Conservation (phyloP, 2,113 vertebrate genomes). For the Rhinolophus ferrumequinum region DNA sequence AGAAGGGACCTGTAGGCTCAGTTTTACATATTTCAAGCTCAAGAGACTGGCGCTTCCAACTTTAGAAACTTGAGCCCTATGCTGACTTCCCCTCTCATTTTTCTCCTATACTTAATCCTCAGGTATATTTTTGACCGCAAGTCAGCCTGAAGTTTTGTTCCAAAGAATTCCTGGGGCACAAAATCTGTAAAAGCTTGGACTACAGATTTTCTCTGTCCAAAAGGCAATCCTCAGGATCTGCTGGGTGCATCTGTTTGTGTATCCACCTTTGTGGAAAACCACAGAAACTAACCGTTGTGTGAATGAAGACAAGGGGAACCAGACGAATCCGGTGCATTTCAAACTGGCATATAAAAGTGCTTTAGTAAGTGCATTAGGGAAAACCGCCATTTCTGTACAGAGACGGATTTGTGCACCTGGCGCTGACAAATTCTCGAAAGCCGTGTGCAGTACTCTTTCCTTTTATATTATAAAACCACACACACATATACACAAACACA, state of each 20-base stretch:
- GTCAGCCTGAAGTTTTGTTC: slow-evolving; percentile 49
- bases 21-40: background rate
- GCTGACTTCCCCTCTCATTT: background rate
- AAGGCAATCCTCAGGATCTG: background rate
- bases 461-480: background rate
- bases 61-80: background rate
- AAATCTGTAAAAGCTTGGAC: slow-evolving; percentile 27
- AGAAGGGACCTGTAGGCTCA: background rate
- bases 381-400: background rate
- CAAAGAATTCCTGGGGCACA: slow-evolving; percentile 7
- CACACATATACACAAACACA: background rate
- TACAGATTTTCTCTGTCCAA: slow-evolving; percentile 21
- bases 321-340: background rate
- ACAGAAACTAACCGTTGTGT: background rate
- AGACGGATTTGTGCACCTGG: background rate
- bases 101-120: background rate
- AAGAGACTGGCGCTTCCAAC: background rate
- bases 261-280: background rate
- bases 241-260: background rate
- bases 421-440: background rate
- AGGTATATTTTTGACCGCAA: background rate
- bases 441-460: background rate
- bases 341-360: background rate
- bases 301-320: background rate
- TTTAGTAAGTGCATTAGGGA: rapidly evolving